Base-by-base conservation (phyloP, 92 coral and sea anemone species). In the Diadumene lineata region DNA sequence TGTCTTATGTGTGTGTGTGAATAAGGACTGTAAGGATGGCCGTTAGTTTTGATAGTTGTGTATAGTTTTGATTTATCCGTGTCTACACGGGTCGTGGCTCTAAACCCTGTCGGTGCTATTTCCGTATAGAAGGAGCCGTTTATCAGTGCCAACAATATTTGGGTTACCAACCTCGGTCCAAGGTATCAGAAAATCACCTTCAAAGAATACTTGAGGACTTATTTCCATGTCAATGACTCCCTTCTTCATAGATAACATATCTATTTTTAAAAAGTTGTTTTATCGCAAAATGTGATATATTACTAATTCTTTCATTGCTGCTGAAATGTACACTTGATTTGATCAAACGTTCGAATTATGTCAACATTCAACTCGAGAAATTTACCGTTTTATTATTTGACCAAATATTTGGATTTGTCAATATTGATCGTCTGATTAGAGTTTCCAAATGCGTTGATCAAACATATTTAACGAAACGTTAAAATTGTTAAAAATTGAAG, bases 141-240 rank as follows among this genome's bases (percentile, higher is more conserved):
- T 26, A 58, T 22, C 60, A 18, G 64, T 7, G 1, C 26, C 3
- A 4, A n/a, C n/a, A n/a, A 38, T 62, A 43, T 62, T 62, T 62
- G 68, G 68, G 43, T 31, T 62, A 62, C 43, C 13, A 38, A 38
- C 6, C n/a, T 23, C 2, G 28, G 23, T 13, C 17, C 8, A 31
- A 11, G 68, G 31, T 62, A 62, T 62, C 68, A 19, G 15, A 13
- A 62, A 29, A 62, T 62, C 68, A 62, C 68, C 68, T 28, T 60
- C 48, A 23, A 62, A 27, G 43, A 29, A 62, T 11, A 28, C 43
- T 62, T 62, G 68, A 62, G 68, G 31, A 9, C 30, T 38, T 38
- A 38, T 38, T 38, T 4, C 48, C 13, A 13, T 38, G 13, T 38
- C 48, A 4, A 38, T 38, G 48, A 38, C 48, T 38, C 48, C 48